Evolutionary conservation across 2,888 invertebrate genomes (phyloP), one percentile per base, ranked within the genome.

Genomic region (Synergus laeviventris): DNA sequence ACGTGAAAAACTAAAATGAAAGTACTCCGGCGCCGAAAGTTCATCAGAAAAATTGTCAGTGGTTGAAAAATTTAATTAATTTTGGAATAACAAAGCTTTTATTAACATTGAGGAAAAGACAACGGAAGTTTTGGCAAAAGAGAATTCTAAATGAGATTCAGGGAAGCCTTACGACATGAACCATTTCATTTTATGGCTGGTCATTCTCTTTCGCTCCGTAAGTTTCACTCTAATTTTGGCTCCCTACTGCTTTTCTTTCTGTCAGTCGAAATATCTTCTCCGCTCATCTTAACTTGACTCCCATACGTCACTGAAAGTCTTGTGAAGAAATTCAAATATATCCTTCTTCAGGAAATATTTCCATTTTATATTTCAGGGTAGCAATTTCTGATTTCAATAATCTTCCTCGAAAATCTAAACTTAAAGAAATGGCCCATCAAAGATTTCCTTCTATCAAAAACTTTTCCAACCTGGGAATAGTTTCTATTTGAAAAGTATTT

Each of bases 161-260:
- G 45, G 49, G 42, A 49, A 45, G 45, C 21, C 45, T 66, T 42
- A 66, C 21, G 45, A 66, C 24, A 45, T 66, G 24, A 54, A 45
- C 45, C 66, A 70, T 79, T 81, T 66, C 75, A 64, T 77, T 81
- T 81, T 81, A 81, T 79, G 78, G 75, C 60, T 61, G 76, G 78
- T 77, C 80, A 76, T 81, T 79, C 76, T 74, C 76, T 78, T 78
- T 80, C 80, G 77, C 77, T 75, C 76, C 74, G 76, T 49, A 79
- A 80, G 80, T 80, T 81, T 80, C 75, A 76, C 78, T 81, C 80
- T 76, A 79, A 81, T 81, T 80, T 80, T 61, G 76, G n/a, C 75
- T 76, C 70, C 74, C 75, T 74, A 70, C 61, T 73, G 61, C 60
- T 73, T 76, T 76, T 54, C 49, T 24, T 61, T 73, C 62, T 45